Conservation (phyloP, 2,797 vertebrate species). For the Alcedo atthis region DNA sequence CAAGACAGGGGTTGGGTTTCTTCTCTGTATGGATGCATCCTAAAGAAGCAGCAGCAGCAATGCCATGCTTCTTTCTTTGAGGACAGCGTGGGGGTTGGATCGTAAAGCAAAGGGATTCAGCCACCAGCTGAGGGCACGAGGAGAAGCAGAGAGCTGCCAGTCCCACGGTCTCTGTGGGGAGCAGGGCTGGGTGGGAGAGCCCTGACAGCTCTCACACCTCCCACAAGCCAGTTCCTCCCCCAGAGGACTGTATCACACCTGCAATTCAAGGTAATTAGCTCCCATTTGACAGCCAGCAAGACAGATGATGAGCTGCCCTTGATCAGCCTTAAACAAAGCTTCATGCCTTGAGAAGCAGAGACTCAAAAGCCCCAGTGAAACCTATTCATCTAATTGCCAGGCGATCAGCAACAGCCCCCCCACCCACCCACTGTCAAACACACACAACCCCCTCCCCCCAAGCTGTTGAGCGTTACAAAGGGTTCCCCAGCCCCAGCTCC, state of each 20-base stretch:
- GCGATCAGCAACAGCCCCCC: neutral
- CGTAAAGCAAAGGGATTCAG: neutral
- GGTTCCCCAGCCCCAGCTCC: neutral
- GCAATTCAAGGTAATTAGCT: conserved; percentile 31
- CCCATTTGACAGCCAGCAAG: conserved; percentile 13
- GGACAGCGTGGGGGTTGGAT: neutral
- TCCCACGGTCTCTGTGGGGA: neutral
- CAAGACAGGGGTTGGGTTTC: neutral
- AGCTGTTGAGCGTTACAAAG: neutral
- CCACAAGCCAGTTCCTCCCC: neutral
- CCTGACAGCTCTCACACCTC: neutral
- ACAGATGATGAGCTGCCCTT: conserved; percentile 50
- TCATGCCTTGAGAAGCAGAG: neutral
- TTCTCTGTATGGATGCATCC: neutral
- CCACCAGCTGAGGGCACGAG: neutral
- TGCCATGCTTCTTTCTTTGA: neutral
- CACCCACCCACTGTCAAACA: neutral
- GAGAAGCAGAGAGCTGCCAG: neutral
- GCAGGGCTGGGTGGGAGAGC: neutral
- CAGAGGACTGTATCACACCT: neutral
- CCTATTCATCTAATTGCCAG: conserved; percentile 44
- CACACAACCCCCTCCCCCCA: neutral
- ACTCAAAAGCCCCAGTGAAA: conserved; percentile 35
- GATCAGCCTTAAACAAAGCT: conserved; percentile 53
- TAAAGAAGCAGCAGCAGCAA: neutral